These are phyloP conservation scores for Psix sp. DNA, from an alignment of 1,140 invertebrate genomes.

Conservation along the genomic window DNA sequence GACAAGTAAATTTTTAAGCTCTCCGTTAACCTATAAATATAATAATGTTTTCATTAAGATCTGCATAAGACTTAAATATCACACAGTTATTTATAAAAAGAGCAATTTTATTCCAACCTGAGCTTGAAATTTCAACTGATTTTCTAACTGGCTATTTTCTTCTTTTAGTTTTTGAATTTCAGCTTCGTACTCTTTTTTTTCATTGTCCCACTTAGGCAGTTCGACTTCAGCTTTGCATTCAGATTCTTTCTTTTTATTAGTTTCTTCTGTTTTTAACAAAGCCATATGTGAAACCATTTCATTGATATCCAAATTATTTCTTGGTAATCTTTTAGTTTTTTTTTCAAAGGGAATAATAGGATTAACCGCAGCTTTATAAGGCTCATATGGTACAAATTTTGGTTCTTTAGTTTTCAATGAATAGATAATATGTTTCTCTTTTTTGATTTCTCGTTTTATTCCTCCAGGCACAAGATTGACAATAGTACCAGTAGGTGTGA, in stretches of 20 bases:
- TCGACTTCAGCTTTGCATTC: conserved; percentile 38
- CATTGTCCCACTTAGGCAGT: conserved; percentile 65
- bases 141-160: conserved; percentile 82
- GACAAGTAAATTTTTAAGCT: conserved; percentile 94
- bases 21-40: conserved; percentile 87
- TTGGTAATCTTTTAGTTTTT: conserved; percentile 74
- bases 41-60: background rate
- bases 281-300: conserved; percentile 83
- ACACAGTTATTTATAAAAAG: background rate
- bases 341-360: conserved; percentile 81
- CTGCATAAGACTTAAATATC: background rate
- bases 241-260: conserved; percentile 58
- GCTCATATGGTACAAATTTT: conserved; percentile 92
- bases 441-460: conserved; percentile 67
- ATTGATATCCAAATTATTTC: conserved; percentile 84
- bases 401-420: conserved; percentile 83
- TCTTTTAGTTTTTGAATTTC: conserved; percentile 80
- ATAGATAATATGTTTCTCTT: conserved; percentile 69
- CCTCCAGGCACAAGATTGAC: conserved; percentile 73
- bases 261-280: conserved; percentile 79
- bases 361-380: conserved; percentile 90
- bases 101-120: conserved; percentile 75
- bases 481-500: conserved; percentile 74
- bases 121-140: conserved; percentile 84
- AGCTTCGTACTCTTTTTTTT: conserved; percentile 74